Base-by-base conservation (phyloP, 2,888 invertebrate genomes). In the Catotricha subobsoleta region DNA sequence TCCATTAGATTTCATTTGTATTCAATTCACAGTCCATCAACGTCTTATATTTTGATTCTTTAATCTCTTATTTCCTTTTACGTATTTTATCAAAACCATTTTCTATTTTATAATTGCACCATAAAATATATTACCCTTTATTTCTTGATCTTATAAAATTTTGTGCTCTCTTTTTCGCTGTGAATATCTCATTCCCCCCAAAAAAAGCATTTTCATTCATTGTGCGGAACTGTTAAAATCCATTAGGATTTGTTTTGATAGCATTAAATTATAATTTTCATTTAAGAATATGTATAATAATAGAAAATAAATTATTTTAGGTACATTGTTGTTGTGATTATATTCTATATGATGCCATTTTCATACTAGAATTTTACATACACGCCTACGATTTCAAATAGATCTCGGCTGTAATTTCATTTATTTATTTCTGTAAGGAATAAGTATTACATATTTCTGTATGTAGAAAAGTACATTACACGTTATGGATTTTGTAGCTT, bases 1-100 rank as follows among this genome's bases (percentile, higher is more conserved):
- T n/a, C n/a, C n/a, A 48, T 48, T 45, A 46, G 47, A 51, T 51
- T 51, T 50, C 50, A 50, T 50, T 51, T 51, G 50, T 49, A 51
- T 51, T 50, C 50, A 51, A 51, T 50, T 50, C 50, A 49, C 48
- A 51, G 50, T 51, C 50, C 51, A 51, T 50, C 50, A 51, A 50
- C 48, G 49, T 49, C 47, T 47, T 48, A 49, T 44, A 46, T 23
- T 48, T 48, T 48, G 48, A 48, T 48, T 48, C 48, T 45, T 48
- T 48, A 48, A 48, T 48, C 48, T 47, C 46, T 46, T 33, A 20
- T 42, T 42, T 30, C 31, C 38, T 42, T 41, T 41, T 27, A 3
- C 6, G 31, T 21, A 21, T 21, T 35, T 21, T 18, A 3, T 35
- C 21, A 6, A 8, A 21, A 6, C 21, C 20, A 3, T 15, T 21